Evolutionary conservation across 2,888 invertebrate genomes (phyloP), one percentile per base, ranked within the genome.

Genomic region (Drosophila fulvimacula): DNA sequence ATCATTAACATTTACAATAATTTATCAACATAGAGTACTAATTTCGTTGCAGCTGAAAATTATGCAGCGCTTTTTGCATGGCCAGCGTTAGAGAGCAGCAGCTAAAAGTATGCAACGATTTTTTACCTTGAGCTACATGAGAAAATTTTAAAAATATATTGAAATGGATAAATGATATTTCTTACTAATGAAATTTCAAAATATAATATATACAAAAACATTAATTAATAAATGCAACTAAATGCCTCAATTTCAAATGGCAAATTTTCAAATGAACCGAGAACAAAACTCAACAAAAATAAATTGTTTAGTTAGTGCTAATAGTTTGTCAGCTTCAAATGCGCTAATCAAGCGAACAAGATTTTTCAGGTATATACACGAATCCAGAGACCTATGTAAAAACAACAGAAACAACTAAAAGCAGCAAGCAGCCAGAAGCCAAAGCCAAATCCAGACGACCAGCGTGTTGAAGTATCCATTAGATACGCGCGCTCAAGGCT

Each of bases 401-500:
- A 58, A 52, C 38, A 48, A 3, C 32, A 32, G 27, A 30, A 30
- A 49, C 49, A 21, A 21, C 27, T 19, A 41, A 41, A 42, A 55
- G 55, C 55, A 55, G 55, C 55, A 30, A 32, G 55, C 55, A 55
- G 55, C 55, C 59, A 63, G 65, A 60, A 52, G 24, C 62, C 44
- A 60, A 63, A 73, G 65, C 32, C 68, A 64, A 58, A 79, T 57
- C 64, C 73, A 42, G 62, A 39, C 44, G 44, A 56, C 52, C 68
- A 55, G 73, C 76, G 73, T 68, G 81, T 87, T 86, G 77, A 84
- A 77, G 74, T 87, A 81, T 87, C 73, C 81, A 86, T 87, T 78
- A 84, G 88, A 81, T 88, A 86, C 82, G 84, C 76, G 70, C 53
- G 81, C 79, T 81, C 76, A 72, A 72, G 86, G 88, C 80, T 76